Base-by-base conservation (phyloP, 2,113 vertebrate genomes). In the Glaucomys volans region DNA sequence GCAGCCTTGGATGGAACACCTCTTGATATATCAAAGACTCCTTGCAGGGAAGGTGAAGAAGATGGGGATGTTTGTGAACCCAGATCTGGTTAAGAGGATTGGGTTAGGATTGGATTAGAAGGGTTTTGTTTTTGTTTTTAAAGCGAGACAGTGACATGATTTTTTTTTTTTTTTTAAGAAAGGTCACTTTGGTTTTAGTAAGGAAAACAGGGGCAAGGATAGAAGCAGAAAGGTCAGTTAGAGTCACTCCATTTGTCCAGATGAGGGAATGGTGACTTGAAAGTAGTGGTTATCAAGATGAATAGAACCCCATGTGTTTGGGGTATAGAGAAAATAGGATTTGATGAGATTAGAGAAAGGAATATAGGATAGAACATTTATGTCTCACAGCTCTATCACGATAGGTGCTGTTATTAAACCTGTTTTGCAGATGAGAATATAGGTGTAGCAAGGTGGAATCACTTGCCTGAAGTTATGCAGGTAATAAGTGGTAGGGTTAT, bases 351-450 rank as follows among this genome's bases (percentile, higher is more conserved):
- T 57, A 42, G 40, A 92, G 75, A 85, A 40, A 81, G 22, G n/a
- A 90, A 87, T 86, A 88, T 62, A 80, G 32, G 12, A 76, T 87
- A 67, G 72, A 32, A 91, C 8, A n/a, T 77, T 87, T 85, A 80
- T 89, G 37, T 32, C 83, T 91, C 64, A 91, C 72, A 67, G 28
- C 75, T 67, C 92, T 95, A 2, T 50, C 17, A 93, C n/a, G 92
- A 24, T 87, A 82, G 8, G 32, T 85, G 35, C 47, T 95, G 5
- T 81, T 90, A 62, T 66, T 75, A 84, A 84, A 54, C 47, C 66
- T 26, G 47, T 76, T 87, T 87, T 88, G 81, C 59, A 72, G 62
- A 85, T 93, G 77, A 92, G 57, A 81, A 96, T 93, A 95, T 44
- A 88, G 74, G 17, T 47, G 91, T 20, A 75, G 28, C 32, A 88